These are phyloP conservation scores for Deilephila porcellus DNA, from an alignment of 2,888 invertebrate species.

Conservation along the genomic window DNA sequence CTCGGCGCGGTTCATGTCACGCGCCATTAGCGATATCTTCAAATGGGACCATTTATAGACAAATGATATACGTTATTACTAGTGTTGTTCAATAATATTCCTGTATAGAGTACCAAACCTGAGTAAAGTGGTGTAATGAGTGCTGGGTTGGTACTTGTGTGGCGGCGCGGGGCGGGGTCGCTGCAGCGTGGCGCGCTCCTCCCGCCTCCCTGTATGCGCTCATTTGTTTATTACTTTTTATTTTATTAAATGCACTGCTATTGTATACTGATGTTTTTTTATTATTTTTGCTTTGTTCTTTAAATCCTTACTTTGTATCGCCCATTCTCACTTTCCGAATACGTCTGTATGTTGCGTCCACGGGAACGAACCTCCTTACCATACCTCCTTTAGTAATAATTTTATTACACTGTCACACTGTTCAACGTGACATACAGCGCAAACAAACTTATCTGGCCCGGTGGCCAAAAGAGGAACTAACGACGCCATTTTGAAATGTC, in stretches of 20 bases:
- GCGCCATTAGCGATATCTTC: background rate
- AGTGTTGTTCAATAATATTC: background rate
- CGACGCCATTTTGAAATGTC: no score
- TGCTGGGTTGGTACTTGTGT: background rate
- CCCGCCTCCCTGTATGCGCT: constrained; percentile 64
- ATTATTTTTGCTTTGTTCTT: constrained; percentile 41
- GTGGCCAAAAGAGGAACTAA: no score
- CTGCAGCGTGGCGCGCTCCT: constrained; percentile 37
- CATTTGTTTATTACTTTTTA: constrained; percentile 68
- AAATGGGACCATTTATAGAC: background rate
- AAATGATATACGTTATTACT: background rate
- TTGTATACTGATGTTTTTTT: constrained; percentile 59
- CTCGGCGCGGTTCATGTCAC: background rate
- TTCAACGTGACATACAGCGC: no score
- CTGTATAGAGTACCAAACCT: background rate
- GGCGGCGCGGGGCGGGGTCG: background rate
- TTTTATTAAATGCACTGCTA: constrained; percentile 79
- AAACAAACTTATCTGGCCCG: no score
- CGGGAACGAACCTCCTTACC: no score
- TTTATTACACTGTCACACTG: no score
- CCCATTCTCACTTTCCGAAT: no score
- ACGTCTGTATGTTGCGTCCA: no score
- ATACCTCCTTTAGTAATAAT: no score
- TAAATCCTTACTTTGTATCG: background rate
- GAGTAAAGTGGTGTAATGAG: background rate